Evolutionary conservation across 2,113 vertebrate species (phyloP).

Genomic region (Xyrauchen texanus): DNA sequence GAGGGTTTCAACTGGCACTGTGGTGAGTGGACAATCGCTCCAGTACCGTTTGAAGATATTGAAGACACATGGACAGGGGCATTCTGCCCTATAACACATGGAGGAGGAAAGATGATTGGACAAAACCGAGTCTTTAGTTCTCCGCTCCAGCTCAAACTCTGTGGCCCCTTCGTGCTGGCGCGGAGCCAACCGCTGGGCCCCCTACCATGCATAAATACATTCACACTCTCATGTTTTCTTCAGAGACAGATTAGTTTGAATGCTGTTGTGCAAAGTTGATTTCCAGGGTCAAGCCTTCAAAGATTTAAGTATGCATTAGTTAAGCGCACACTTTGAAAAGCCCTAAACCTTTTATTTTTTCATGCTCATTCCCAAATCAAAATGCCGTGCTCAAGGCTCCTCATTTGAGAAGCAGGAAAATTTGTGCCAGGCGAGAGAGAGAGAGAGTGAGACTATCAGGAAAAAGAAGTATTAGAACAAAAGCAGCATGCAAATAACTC

Average conservation of each 20-base stretch:
- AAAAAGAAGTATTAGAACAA: constrained; percentile 22
- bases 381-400: background rate
- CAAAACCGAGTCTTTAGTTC: constrained; percentile 3
- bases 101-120: background rate
- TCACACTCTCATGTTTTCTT: constrained; percentile 7
- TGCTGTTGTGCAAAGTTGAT: constrained; percentile 10
- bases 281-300: constrained; percentile 7
- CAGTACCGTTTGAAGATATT: background rate
- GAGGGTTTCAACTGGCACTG: background rate
- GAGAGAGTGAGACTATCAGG: constrained; percentile 6
- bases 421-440: background rate
- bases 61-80: background rate
- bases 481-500: constrained; percentile 36
- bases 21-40: background rate
- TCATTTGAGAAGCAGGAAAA: constrained; percentile 4
- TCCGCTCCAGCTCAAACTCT: constrained; percentile 18
- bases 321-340: background rate
- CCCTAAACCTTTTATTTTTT: constrained; percentile 8
- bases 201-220: background rate
- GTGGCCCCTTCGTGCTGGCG: constrained; percentile 9
- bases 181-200: background rate
- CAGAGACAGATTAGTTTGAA: constrained; percentile 14
- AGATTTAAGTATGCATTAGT: constrained; percentile 23
- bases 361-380: constrained; percentile 13
- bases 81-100: constrained; percentile 1